phyloP scores from a whole-genome alignment of 2,888 invertebrate genomes.

The Thumatha senex region DNA sequence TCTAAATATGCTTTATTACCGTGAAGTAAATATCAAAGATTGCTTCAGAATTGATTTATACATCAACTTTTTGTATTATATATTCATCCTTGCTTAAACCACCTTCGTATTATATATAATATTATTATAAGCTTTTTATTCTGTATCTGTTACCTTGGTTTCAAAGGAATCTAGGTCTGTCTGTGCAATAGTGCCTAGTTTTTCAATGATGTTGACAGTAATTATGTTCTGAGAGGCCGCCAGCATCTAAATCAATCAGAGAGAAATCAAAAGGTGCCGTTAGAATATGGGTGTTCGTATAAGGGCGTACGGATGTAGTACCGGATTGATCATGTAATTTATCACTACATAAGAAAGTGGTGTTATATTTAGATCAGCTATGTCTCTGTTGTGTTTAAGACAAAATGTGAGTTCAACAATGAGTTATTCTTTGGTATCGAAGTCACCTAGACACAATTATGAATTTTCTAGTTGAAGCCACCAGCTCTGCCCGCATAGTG shows the following conservation, averaged over 20 bases:
- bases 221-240: slow-evolving; percentile 30
- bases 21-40: not conserved
- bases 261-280: slow-evolving; percentile 56
- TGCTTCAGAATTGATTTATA: not conserved
- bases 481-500: no score
- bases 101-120: no score
- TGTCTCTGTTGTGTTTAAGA: no score
- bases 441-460: no score
- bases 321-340: slow-evolving; percentile 42
- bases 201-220: no score
- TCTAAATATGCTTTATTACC: not conserved
- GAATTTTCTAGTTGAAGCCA: no score
- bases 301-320: slow-evolving; percentile 58
- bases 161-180: not conserved
- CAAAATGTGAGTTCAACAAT: no score
- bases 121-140: not conserved
- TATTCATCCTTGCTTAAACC: no score
- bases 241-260: slow-evolving; percentile 39
- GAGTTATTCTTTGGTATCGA: no score
- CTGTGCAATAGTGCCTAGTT: not conserved
- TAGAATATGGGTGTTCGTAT: slow-evolving; percentile 69
- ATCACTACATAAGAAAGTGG: slow-evolving; percentile 34
- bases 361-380: not conserved
- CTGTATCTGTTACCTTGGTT: not conserved
- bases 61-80: no score